Percentiles rank a stretch among this genome's conserved stretches.
These are phyloP conservation scores for Thymelicus acteon DNA, from an alignment of 2,888 invertebrate genomes.

Conservation along the genomic window DNA sequence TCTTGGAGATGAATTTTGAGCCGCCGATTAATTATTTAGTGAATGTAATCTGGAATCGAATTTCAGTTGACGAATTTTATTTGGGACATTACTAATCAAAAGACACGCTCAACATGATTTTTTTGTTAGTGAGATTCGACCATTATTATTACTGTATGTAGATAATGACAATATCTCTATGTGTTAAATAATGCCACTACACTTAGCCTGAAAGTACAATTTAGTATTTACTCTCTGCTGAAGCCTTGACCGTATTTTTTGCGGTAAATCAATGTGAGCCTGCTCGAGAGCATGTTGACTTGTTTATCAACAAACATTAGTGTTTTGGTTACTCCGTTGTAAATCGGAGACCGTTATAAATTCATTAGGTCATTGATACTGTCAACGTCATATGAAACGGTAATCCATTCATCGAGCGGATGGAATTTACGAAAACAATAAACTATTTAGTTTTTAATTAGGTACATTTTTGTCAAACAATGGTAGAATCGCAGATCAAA, in stretches of 20 bases:
- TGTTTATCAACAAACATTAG: slow-evolving; percentile 18
- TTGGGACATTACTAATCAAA: background rate
- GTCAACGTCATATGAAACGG: slow-evolving; percentile 12
- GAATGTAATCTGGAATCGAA: slow-evolving; percentile 11
- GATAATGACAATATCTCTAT: no score
- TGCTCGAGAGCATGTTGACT: background rate
- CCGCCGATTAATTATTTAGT: slow-evolving; percentile 11
- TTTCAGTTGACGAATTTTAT: slow-evolving; percentile 9
- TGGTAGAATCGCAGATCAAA: background rate
- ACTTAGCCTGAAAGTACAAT: no score
- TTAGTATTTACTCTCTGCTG: no score
- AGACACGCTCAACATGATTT: no score
- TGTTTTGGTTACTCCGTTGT: slow-evolving; percentile 23
- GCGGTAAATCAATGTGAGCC: background rate
- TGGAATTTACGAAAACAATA: slow-evolving; percentile 22
- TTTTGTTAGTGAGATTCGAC: no score
- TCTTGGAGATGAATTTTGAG: slow-evolving; percentile 24
- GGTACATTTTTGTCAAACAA: background rate
- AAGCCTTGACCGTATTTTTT: background rate
- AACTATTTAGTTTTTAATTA: background rate
- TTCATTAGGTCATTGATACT: slow-evolving; percentile 27
- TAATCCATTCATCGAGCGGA: slow-evolving; percentile 23
- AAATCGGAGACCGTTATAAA: slow-evolving; percentile 24
- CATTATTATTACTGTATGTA: no score
- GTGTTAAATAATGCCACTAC: no score